Percentiles rank a stretch among this genome's conserved stretches.
These are phyloP conservation scores for Sesamia inferens DNA, from an alignment of 2,888 invertebrate species.

Conservation along the genomic window DNA sequence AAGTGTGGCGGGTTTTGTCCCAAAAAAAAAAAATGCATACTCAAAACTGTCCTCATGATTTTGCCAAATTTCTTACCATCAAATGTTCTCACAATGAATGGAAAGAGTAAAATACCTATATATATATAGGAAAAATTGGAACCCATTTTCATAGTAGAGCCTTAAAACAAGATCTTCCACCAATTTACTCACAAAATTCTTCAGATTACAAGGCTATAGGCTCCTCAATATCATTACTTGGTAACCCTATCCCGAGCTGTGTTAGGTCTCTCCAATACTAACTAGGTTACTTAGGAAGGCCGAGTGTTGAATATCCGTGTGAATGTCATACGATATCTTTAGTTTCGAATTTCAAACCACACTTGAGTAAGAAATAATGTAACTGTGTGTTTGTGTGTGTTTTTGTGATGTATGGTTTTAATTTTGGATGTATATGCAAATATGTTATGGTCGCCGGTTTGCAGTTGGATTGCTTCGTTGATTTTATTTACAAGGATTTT, in stretches of 20 bases:
- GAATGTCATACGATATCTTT: slow-evolving; percentile 64
- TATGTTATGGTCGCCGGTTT: background rate
- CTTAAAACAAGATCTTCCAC: background rate
- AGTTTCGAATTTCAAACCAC: slow-evolving; percentile 69
- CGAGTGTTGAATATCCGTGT: slow-evolving; percentile 63
- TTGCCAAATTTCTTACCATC: too few species aligned
- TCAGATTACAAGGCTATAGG: background rate
- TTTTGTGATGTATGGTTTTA: background rate
- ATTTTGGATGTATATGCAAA: background rate
- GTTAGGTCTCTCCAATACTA: slow-evolving; percentile 53
- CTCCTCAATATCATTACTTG: slow-evolving; percentile 8
- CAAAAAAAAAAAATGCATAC: too few species aligned
- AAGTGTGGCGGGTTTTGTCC: too few species aligned
- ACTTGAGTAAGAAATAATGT: slow-evolving; percentile 52
- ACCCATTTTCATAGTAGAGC: background rate
- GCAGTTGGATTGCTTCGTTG: background rate
- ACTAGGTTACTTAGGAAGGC: slow-evolving; percentile 66
- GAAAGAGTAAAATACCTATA: background rate
- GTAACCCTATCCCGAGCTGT: slow-evolving; percentile 50
- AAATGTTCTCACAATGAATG: background rate
- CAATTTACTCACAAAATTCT: background rate
- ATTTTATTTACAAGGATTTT: background rate
- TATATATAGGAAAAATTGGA: background rate
- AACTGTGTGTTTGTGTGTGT: slow-evolving; percentile 17
- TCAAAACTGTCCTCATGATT: too few species aligned